phyloP scores from a whole-genome alignment of 1,140 invertebrate species.

The Cepaea nemoralis region DNA sequence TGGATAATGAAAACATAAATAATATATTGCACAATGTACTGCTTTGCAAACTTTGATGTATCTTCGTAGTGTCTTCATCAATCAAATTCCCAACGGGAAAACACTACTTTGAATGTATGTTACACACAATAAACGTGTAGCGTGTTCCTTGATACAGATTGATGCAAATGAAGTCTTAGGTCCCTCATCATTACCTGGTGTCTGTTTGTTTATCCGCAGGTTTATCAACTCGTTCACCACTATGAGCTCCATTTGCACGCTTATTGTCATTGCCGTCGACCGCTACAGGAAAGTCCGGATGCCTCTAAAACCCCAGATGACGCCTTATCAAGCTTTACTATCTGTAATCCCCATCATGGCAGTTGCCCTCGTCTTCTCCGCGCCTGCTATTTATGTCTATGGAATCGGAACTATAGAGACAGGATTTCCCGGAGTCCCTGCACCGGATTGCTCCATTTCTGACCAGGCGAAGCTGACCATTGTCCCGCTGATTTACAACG shows the following conservation, averaged over 20 bases:
- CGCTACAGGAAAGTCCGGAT: conserved; percentile 35
- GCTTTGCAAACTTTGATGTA: no score
- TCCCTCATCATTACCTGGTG: no score
- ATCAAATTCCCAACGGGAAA: no score
- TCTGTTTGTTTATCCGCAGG: background rate
- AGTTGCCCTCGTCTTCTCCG: background rate
- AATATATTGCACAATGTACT: no score
- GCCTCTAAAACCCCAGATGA: conserved; percentile 36
- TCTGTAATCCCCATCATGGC: background rate
- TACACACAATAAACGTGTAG: no score
- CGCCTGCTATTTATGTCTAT: background rate
- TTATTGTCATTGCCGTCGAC: conserved; percentile 32
- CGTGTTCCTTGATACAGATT: no score
- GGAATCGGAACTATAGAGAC: background rate
- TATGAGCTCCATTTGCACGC: conserved; percentile 19
- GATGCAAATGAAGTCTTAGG: no score
- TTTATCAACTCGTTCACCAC: conserved; percentile 9
- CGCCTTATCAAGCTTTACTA: background rate
- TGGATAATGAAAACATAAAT: no score
- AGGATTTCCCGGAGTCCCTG: background rate
- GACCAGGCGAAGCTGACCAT: background rate
- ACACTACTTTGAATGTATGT: no score
- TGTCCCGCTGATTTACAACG: background rate
- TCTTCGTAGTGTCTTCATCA: no score
- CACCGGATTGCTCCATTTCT: background rate